Percentiles rank a stretch among this genome's conserved stretches.
These are phyloP conservation scores for Lutjanus argentimaculatus DNA, from an alignment of 2,797 vertebrate genomes.

Conservation along the genomic window DNA sequence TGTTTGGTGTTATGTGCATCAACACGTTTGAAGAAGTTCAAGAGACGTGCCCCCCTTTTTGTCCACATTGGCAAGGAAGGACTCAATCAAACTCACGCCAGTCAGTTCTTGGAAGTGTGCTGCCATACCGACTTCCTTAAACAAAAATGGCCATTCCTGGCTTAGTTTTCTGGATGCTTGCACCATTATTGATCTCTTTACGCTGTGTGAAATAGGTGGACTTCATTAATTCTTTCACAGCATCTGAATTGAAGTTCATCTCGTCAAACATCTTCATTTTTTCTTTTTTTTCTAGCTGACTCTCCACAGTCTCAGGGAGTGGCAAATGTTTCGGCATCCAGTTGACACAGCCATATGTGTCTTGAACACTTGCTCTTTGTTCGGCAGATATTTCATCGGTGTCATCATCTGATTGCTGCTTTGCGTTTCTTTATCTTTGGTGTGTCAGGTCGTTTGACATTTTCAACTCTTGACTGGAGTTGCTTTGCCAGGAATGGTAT, in stretches of 20 bases:
- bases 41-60: conserved; percentile 16
- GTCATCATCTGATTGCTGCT: conserved; percentile 8
- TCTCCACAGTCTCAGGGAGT: conserved; percentile 53
- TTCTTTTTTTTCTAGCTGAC: conserved; percentile 45
- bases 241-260: neutral
- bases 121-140: conserved; percentile 41
- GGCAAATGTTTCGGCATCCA: conserved; percentile 55
- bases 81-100: neutral
- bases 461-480: conserved; percentile 48
- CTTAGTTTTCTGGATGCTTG: conserved; percentile 31
- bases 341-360: conserved; percentile 58
- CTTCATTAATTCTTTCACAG: conserved; percentile 28
- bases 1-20: conserved; percentile 18
- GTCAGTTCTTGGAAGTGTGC: conserved; percentile 37
- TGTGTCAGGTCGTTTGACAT: conserved; percentile 38
- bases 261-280: conserved; percentile 33
- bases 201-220: conserved; percentile 42
- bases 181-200: conserved; percentile 51
- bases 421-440: conserved; percentile 46
- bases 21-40: conserved; percentile 35
- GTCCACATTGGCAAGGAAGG: conserved; percentile 27
- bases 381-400: conserved; percentile 17
- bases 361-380: conserved; percentile 49
- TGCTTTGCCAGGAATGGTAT: conserved; percentile 49
- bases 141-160: conserved; percentile 51